Conservation (phyloP, 2,113 vertebrate species). For the Carlito syrichta region DNA sequence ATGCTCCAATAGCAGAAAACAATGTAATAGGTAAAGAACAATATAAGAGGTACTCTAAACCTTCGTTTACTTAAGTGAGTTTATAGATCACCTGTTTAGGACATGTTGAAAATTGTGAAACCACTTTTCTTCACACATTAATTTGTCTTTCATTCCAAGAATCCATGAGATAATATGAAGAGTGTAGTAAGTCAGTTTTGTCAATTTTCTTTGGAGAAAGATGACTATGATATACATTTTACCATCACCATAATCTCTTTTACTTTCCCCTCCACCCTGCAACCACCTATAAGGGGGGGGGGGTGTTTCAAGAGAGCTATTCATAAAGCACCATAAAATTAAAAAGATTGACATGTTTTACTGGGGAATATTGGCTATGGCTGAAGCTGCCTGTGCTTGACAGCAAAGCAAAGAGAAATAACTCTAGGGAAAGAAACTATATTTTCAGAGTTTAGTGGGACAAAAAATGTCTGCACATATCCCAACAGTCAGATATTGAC, state of each 20-base stretch:
- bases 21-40: neutral
- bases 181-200: neutral
- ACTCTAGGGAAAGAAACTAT: neutral
- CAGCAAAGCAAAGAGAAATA: neutral
- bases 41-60: neutral
- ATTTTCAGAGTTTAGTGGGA: neutral
- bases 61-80: neutral
- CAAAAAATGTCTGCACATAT: neutral
- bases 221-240: neutral
- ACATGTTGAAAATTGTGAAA: neutral
- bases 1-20: neutral
- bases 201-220: neutral
- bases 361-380: neutral
- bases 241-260: neutral
- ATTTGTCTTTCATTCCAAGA: no score
- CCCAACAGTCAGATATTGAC: neutral
- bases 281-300: neutral
- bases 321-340: neutral
- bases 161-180: no score
- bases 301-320: neutral
- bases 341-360: neutral
- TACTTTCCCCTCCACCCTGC: neutral
- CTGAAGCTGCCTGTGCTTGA: neutral
- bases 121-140: neutral
- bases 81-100: neutral